Conservation (phyloP, 2,113 vertebrate genomes). For the Erinaceus europaeus region DNA sequence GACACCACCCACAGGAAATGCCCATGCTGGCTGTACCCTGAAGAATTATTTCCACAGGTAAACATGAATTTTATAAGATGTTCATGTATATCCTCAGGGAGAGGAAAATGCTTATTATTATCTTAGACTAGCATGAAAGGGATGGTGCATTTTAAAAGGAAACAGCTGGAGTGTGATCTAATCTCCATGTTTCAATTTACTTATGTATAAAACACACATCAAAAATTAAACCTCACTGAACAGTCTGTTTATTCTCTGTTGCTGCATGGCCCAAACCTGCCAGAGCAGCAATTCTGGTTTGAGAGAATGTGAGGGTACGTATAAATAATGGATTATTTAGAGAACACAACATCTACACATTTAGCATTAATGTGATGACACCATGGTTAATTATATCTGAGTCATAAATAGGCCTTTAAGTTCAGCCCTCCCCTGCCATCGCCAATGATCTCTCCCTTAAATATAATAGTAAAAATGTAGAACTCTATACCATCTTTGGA, state of each 20-base stretch:
- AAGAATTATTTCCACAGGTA: background rate
- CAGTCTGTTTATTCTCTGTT: constrained; percentile 74
- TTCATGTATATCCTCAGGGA: constrained; percentile 43
- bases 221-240: constrained; percentile 81
- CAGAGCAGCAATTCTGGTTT: constrained; percentile 61
- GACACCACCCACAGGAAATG: background rate
- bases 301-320: constrained; percentile 59
- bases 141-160: constrained; percentile 76
- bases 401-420: constrained; percentile 46
- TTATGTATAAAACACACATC: constrained; percentile 82
- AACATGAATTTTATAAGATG: background rate
- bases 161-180: constrained; percentile 82
- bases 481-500: background rate
- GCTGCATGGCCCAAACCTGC: constrained; percentile 63
- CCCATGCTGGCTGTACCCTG: too few relatives aligned
- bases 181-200: constrained; percentile 82
- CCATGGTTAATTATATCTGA: constrained; percentile 62
- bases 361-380: constrained; percentile 79
- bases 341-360: constrained; percentile 59
- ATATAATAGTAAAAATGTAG: constrained; percentile 11
- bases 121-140: constrained; percentile 69
- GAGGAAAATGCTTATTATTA: constrained; percentile 72
- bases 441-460: constrained; percentile 1
- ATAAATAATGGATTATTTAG: constrained; percentile 79
- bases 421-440: background rate